These are phyloP conservation scores for Schrankia costaestrigalis DNA, from an alignment of 2,888 invertebrate genomes.

Conservation along the genomic window DNA sequence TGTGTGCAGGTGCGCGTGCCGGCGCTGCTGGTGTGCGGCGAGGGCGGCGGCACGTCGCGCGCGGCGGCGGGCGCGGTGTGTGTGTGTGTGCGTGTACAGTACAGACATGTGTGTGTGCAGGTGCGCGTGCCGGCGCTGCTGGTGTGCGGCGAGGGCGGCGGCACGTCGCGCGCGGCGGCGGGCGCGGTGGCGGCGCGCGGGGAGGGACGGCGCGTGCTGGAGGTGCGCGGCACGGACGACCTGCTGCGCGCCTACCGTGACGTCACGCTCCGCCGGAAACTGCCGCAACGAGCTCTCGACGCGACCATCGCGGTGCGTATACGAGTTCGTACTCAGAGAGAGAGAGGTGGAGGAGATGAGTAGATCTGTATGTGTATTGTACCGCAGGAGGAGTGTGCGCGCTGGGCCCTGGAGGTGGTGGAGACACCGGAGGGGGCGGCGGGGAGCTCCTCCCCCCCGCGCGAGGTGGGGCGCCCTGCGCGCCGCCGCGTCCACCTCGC, in stretches of 20 bases:
- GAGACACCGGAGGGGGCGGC: slow-evolving; percentile 13
- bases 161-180: slow-evolving; percentile 4
- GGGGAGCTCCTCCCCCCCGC: not conserved
- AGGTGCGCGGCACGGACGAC: not conserved
- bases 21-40: slow-evolving; percentile 82
- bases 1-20: slow-evolving; percentile 86
- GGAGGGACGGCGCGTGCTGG: not conserved
- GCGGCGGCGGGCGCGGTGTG: slow-evolving; percentile 14
- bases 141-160: slow-evolving; percentile 79
- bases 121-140: slow-evolving; percentile 83
- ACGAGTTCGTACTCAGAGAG: too few species aligned
- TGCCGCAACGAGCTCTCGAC: not conserved
- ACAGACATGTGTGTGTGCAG: slow-evolving; percentile 66
- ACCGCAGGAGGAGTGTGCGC: slow-evolving; percentile 57
- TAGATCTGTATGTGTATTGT: not conserved
- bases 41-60: slow-evolving; percentile 75
- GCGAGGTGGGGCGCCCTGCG: slow-evolving; percentile 44
- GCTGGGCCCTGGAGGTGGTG: slow-evolving; percentile 44
- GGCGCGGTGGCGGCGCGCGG: not conserved
- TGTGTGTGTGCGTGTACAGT: too few species aligned
- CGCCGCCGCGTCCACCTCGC: slow-evolving; percentile 48
- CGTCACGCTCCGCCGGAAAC: not conserved
- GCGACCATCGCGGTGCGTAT: slow-evolving; percentile 1
- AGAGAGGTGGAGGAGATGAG: too few species aligned
- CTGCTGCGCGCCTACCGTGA: not conserved